Conservation (phyloP, 2,888 invertebrate genomes). For the Tachina fera region DNA sequence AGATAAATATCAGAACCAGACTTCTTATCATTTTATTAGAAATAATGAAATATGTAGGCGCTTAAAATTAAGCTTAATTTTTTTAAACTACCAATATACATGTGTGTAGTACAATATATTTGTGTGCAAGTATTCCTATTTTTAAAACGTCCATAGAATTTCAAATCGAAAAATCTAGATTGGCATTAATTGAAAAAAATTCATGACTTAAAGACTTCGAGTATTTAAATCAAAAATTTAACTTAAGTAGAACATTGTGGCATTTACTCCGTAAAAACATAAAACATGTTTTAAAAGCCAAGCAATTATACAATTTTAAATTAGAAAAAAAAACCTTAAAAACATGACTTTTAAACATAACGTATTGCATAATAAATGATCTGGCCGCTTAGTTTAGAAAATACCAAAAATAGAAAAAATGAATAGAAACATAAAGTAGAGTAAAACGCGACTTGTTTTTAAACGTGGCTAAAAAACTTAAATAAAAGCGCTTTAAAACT, state of each 20-base stretch:
- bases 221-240: conserved; percentile 13
- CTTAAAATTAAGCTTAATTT: too few relatives aligned
- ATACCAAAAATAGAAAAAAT: not conserved
- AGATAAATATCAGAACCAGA: too few relatives aligned
- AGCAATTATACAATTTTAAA: conserved; percentile 67
- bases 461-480: conserved; percentile 18
- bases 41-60: too few relatives aligned
- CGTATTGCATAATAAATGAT: conserved; percentile 69
- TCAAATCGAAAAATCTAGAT: not conserved
- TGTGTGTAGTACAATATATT: too few relatives aligned
- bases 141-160: not conserved
- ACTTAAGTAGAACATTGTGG: conserved; percentile 25
- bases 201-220: not conserved
- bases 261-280: conserved; percentile 40
- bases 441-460: conserved; percentile 55
- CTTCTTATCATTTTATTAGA: too few relatives aligned
- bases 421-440: conserved; percentile 45
- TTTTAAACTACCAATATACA: too few relatives aligned
- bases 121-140: too few relatives aligned
- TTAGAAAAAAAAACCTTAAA: conserved; percentile 60
- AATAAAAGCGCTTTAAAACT: conserved; percentile 32
- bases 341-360: conserved; percentile 66
- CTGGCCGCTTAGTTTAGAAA: conserved; percentile 38
- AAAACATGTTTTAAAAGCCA: conserved; percentile 52
- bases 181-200: not conserved